Evolutionary conservation across 1,140 invertebrate species (phyloP).

Genomic region (Heliconius himera): DNA sequence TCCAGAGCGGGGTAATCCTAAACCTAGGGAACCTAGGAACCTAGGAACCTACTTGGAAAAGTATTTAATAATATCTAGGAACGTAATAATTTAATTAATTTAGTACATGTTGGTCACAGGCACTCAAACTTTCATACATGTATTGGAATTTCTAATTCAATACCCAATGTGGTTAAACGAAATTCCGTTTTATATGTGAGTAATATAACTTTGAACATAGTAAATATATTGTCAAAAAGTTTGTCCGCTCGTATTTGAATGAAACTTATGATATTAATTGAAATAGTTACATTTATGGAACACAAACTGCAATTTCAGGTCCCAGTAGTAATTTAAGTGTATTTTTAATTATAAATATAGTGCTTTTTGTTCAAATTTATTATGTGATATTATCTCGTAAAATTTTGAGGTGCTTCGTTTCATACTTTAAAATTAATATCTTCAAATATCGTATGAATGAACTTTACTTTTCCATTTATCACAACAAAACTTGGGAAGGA

Average conservation of each 20-base stretch:
- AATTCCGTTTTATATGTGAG: neutral
- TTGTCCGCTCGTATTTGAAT: conserved; percentile 2
- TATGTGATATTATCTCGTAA: too few species aligned
- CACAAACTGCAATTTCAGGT: neutral
- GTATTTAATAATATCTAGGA: too few species aligned
- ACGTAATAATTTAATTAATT: neutral
- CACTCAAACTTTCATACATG: neutral
- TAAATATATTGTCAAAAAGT: neutral
- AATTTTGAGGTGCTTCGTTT: too few species aligned
- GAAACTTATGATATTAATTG: conserved; percentile 5
- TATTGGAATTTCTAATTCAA: neutral
- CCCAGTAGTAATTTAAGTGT: neutral
- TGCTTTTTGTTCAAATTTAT: too few species aligned
- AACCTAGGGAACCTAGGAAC: too few species aligned
- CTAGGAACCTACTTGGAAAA: too few species aligned
- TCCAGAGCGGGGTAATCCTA: too few species aligned
- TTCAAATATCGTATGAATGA: too few species aligned
- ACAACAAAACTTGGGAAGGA: too few species aligned
- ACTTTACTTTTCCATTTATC: too few species aligned
- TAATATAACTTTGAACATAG: neutral
- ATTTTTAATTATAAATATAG: neutral
- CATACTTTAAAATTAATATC: too few species aligned
- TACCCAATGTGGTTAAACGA: neutral
- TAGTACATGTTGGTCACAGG: neutral
- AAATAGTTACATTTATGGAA: conserved; percentile 9